These are phyloP conservation scores for Meandrina meandrites DNA, from an alignment of 92 coral and sea anemone genomes.

Conservation along the genomic window DNA sequence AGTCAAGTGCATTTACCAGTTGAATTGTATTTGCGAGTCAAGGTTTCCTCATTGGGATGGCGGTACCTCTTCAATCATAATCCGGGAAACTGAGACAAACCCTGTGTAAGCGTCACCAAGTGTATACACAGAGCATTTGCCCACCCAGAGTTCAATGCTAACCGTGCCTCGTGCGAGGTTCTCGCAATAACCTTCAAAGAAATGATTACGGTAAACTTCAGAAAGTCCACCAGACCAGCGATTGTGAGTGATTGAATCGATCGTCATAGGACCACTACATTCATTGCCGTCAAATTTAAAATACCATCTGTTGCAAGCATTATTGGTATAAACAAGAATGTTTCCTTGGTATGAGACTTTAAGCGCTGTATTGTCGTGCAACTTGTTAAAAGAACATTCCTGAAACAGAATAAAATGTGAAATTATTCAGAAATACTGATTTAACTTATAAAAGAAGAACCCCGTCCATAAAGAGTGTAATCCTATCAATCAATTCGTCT, in stretches of 20 bases:
- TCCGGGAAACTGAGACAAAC: constrained; percentile 22
- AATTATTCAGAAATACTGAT: too few relatives aligned
- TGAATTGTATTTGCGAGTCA: too few relatives aligned
- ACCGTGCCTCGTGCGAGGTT: constrained; percentile 12
- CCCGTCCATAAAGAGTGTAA: too few relatives aligned
- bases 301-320: not conserved
- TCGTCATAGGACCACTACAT: not conserved
- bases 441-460: too few relatives aligned
- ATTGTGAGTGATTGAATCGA: not conserved
- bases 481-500: not conserved
- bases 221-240: not conserved
- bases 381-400: constrained; percentile 22
- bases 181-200: constrained; percentile 40
- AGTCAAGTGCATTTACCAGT: too few relatives aligned
- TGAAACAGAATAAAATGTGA: not conserved
- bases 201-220: not conserved
- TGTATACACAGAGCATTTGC: not conserved
- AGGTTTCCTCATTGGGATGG: not conserved
- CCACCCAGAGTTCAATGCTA: constrained; percentile 12
- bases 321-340: not conserved
- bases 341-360: constrained; percentile 16
- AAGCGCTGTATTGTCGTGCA: constrained; percentile 3
- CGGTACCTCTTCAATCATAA: constrained; percentile 17
- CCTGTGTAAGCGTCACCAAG: constrained; percentile 12
- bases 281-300: constrained; percentile 3